phyloP scores from a whole-genome alignment of 2,797 vertebrate genomes.

The Dipus sagitta region DNA sequence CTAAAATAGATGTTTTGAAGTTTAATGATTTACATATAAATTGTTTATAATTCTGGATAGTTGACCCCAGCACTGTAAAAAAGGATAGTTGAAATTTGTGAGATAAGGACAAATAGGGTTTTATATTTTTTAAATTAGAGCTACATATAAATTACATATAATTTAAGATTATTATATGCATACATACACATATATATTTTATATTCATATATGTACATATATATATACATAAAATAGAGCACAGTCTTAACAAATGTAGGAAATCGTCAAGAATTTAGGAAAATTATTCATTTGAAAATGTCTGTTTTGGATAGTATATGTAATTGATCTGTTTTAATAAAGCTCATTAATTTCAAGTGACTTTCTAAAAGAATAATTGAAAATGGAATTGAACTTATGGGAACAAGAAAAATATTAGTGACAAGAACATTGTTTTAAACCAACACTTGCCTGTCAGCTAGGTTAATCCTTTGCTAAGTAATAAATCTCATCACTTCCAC shows the following conservation, averaged over 20 bases:
- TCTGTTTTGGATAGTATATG: conserved; percentile 29
- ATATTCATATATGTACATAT: no score
- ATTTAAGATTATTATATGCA: neutral
- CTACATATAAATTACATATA: neutral
- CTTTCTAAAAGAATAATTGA: conserved; percentile 67
- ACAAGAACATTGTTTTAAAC: conserved; percentile 46
- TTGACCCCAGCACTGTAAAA: neutral
- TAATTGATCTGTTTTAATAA: conserved; percentile 59
- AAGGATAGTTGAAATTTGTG: neutral
- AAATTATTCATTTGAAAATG: conserved; percentile 60
- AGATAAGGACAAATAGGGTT: neutral
- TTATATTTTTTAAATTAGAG: neutral
- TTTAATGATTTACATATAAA: neutral
- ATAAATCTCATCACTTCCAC: conserved; percentile 51
- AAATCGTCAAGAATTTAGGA: conserved; percentile 64
- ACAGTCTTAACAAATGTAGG: neutral
- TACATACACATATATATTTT: no score
- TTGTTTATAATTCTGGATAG: neutral
- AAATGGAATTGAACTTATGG: conserved; percentile 47
- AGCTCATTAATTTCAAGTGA: conserved; percentile 59
- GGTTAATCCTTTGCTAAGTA: conserved; percentile 62
- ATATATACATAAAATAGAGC: neutral
- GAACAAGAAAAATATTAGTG: conserved; percentile 13
- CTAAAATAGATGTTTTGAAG: conserved; percentile 82
- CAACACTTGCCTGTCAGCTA: conserved; percentile 41